Evolutionary conservation across 2,888 invertebrate genomes (phyloP).

Genomic region (Lepeophtheirus nordmannii): DNA sequence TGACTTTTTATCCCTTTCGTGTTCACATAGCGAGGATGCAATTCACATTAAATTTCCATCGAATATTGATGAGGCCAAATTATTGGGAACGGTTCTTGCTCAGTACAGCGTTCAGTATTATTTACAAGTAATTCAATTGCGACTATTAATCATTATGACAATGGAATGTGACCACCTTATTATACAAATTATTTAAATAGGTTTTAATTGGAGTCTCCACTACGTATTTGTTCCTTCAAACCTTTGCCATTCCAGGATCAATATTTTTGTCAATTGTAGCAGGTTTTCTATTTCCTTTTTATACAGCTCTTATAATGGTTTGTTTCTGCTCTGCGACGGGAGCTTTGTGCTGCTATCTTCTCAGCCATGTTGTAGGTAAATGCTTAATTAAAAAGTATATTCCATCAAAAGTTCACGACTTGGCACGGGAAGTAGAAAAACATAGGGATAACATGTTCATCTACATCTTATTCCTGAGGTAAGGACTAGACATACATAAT

Average conservation of each 20-base stretch:
- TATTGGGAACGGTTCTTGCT: conserved; percentile 72
- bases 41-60: conserved; percentile 72
- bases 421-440: conserved; percentile 56
- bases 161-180: not conserved
- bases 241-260: conserved; percentile 98
- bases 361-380: conserved; percentile 78
- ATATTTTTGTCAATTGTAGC: conserved; percentile 91
- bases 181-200: conserved; percentile 35
- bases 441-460: conserved; percentile 63
- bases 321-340: conserved; percentile 90
- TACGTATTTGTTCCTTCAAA: conserved; percentile 96
- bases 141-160: not conserved
- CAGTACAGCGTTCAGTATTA: conserved; percentile 84
- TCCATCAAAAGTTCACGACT: conserved; percentile 66
- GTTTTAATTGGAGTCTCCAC: conserved; percentile 76
- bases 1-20: conserved; percentile 26
- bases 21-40: conserved; percentile 66
- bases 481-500: not conserved
- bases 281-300: conserved; percentile 89
- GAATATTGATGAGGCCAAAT: conserved; percentile 88
- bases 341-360: conserved; percentile 81
- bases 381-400: conserved; percentile 69
- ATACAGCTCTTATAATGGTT: conserved; percentile 62
- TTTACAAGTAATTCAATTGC: conserved; percentile 7
- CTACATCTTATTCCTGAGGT: conserved; percentile 84